Evolutionary conservation across 2,888 invertebrate species (phyloP), one percentile per base, ranked within the genome.

Genomic region (Rhagophthalmus giganteus): DNA sequence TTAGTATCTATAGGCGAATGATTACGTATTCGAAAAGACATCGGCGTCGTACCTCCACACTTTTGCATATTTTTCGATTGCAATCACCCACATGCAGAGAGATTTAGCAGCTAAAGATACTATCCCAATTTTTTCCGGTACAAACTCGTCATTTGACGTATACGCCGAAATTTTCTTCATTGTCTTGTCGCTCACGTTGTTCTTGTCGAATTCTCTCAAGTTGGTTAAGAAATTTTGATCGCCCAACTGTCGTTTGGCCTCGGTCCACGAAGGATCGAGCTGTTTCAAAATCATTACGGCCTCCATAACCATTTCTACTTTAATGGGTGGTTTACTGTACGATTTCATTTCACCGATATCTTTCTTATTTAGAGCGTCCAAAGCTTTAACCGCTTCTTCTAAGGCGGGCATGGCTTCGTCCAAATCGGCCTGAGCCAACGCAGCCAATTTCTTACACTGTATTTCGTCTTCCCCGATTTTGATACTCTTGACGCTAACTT

Each of bases 321-420:
- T 88, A 46, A 82, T 79, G 1, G 94, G 94, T 1, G 94, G 94
- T 51, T 88, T 85, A 0, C 87, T 86, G 71, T 94, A 94, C 0
- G 93, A 92, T 70, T 91, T 92, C 50, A 94, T 89, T 78, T 94
- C 94, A 27, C 89, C 86, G 45, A 94, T 85, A 68, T 92, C 91
- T 68, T 89, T 90, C 73, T 91, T 92, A 68, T 89, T 91, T 10
- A 93, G 72, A 0, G 90, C 81, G 66, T 90, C 88, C 37, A 92
- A 73, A 0, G 91, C 90, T 25, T 79, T 80, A 1, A 90, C 82
- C 14, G 94, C 94, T 64, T 90, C 92, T 25, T 92, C 86, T 1
- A 94, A 74, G 8, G 92, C 91, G 0, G 94, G 94, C 82, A 94
- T 84, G 1, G 91, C 94, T 58, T 86, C 84, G 49, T 87, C 87